Evolutionary conservation across 2,113 vertebrate species (phyloP).

Genomic region (Silurus glanis): DNA sequence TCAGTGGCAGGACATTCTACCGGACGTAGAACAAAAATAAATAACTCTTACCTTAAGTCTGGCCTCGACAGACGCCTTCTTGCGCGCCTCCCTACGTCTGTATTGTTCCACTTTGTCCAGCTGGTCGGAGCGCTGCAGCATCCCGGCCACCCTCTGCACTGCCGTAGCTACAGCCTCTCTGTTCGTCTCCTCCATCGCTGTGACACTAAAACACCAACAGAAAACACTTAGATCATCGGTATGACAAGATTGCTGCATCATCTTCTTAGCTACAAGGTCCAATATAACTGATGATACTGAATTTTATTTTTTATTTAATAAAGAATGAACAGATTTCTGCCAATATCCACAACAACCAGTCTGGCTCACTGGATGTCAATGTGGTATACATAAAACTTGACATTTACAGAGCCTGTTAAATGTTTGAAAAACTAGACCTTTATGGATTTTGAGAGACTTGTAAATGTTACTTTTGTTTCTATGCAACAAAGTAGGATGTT

Average conservation of each 20-base stretch:
- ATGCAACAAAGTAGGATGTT: too few species aligned
- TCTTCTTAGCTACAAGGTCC: not conserved
- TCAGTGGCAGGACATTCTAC: not conserved
- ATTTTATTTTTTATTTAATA: not conserved
- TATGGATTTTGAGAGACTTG: too few species aligned
- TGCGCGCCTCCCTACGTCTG: slow-evolving; percentile 89
- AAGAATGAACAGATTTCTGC: not conserved
- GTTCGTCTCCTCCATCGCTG: slow-evolving; percentile 91
- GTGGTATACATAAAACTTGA: too few species aligned
- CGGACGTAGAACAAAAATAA: not conserved
- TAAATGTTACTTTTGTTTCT: too few species aligned
- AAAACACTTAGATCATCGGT: not conserved
- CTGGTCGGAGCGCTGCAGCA: slow-evolving; percentile 96
- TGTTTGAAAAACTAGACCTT: too few species aligned
- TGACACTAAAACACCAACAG: not conserved
- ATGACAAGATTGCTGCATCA: not conserved
- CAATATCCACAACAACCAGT: not conserved
- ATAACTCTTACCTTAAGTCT: slow-evolving; percentile 82
- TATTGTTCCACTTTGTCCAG: slow-evolving; percentile 98
- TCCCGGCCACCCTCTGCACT: slow-evolving; percentile 93
- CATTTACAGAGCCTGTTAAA: too few species aligned
- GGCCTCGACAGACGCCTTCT: slow-evolving; percentile 97
- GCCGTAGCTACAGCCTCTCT: slow-evolving; percentile 92
- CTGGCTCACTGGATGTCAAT: not conserved
- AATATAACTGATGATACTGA: not conserved